These are phyloP conservation scores for Drusus annulatus DNA, from an alignment of 1,140 invertebrate species.

Conservation along the genomic window DNA sequence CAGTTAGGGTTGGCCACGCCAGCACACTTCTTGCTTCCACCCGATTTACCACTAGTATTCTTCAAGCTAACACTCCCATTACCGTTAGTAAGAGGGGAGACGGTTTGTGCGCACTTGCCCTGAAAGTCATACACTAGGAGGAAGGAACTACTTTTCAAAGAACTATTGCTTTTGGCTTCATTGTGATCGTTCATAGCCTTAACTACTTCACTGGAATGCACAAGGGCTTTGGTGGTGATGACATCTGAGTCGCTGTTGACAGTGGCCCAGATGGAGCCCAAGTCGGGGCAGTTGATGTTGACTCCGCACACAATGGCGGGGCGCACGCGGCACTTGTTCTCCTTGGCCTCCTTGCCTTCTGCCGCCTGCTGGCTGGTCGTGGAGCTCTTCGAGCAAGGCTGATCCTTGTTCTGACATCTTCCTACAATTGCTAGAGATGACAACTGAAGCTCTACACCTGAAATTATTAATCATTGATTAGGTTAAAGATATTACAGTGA, in stretches of 20 bases:
- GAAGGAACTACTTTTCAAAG: conserved; percentile 67
- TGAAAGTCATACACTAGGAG: conserved; percentile 69
- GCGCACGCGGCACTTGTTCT: conserved; percentile 41
- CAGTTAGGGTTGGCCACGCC: conserved; percentile 60
- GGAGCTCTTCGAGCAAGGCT: conserved; percentile 48
- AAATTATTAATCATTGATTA: not conserved
- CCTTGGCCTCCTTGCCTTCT: conserved; percentile 17
- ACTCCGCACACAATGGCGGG: conserved; percentile 54
- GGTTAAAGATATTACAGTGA: not conserved
- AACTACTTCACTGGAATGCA: conserved; percentile 66
- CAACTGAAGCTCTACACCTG: conserved; percentile 42
- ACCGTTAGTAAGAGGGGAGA: conserved; percentile 63
- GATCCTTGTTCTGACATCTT: conserved; percentile 55
- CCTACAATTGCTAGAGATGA: conserved; percentile 51
- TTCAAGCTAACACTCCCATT: conserved; percentile 62
- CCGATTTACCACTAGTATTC: conserved; percentile 67
- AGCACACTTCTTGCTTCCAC: conserved; percentile 69
- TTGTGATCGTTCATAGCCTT: conserved; percentile 71
- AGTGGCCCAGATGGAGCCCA: conserved; percentile 62
- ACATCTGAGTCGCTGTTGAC: conserved; percentile 60
- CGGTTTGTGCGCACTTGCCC: conserved; percentile 63
- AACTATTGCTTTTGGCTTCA: conserved; percentile 66
- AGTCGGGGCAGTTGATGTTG: conserved; percentile 22
- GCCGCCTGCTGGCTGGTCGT: not conserved
- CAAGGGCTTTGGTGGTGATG: conserved; percentile 65